Percentiles rank a stretch among this genome's conserved stretches.
Evolutionary conservation across 2,797 vertebrate species (phyloP).

Genomic region (Tinamus major): DNA sequence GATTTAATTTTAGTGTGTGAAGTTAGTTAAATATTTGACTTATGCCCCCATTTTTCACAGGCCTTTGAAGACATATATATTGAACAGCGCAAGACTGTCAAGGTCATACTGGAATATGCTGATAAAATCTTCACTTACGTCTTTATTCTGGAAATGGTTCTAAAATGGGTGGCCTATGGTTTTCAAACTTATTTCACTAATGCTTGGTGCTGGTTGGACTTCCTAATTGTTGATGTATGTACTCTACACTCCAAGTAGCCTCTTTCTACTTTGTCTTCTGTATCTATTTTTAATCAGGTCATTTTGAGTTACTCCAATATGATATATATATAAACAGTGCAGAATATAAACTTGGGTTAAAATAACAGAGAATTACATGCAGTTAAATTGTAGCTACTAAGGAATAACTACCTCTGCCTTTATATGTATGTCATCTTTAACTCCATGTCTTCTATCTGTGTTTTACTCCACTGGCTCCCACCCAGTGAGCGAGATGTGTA

Average conservation of each 20-base stretch:
- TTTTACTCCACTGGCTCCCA: neutral
- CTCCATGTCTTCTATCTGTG: neutral
- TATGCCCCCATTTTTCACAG: slow-evolving; percentile 73
- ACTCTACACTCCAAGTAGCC: neutral
- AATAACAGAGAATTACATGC: neutral
- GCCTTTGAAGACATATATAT: slow-evolving; percentile 97
- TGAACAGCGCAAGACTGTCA: slow-evolving; percentile 87
- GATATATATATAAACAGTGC: neutral
- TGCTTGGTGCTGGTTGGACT: slow-evolving; percentile 99
- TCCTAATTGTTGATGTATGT: slow-evolving; percentile 97
- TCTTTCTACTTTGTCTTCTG: neutral
- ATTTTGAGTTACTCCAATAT: neutral
- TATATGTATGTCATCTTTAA: neutral
- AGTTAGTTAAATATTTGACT: neutral
- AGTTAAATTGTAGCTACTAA: neutral
- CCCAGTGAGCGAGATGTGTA: neutral
- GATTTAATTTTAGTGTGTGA: neutral
- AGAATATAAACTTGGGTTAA: neutral
- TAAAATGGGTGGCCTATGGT: slow-evolving; percentile 98
- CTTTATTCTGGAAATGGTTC: slow-evolving; percentile 97
- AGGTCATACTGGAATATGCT: slow-evolving; percentile 90
- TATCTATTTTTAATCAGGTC: neutral
- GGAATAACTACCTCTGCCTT: neutral
- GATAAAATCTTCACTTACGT: slow-evolving; percentile 97
- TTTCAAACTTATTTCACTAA: slow-evolving; percentile 98